Evolutionary conservation across 2,888 invertebrate species (phyloP), one percentile per base, ranked within the genome.

Genomic region (Agrotis segetum): DNA sequence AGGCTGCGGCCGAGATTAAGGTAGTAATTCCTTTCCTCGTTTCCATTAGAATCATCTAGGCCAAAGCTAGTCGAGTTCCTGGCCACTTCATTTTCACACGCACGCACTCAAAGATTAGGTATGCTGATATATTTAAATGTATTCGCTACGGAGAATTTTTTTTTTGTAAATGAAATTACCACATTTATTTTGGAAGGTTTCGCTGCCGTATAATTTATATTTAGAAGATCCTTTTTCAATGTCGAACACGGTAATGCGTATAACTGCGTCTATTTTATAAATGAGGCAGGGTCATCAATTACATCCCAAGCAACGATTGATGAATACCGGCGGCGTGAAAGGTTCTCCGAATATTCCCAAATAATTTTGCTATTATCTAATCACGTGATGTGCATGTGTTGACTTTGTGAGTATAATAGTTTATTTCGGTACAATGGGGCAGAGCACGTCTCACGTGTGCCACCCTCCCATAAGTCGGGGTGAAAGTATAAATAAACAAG

Each of bases 401-500:
- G 92, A 91, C 92, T 92, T 89, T 89, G 90, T 88, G 87, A 87
- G 89, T 87, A 89, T 91, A 91, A 92, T 92, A 92, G 95, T 95
- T 94, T 94, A 95, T 95, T 95, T 95, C 91, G 84, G 94, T 93
- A 89, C 89, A 91, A 89, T 90, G 88, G 91, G 88, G 89, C 87
- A 88, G 89, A 88, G 89, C 87, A 84, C 88, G 88, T 89, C 88
- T 89, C 96, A 94, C 92, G 93, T 94, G 95, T 91, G 88, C 92
- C 88, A 92, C 94, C 94, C 94, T 92, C 90, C 88, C 79, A 83
- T 80, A 89, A 87, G 86, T 88, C 87, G 85, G 92, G 92, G 92
- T 92, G 92, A 95, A 95, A 94, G 92, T 95, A 96, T 95, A 96
- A 95, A 96, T 96, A 96, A 95, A 96, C 95, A 93, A 94, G 93